phyloP scores from a whole-genome alignment of 2,888 invertebrate genomes.

The Acrobasis consociella region DNA sequence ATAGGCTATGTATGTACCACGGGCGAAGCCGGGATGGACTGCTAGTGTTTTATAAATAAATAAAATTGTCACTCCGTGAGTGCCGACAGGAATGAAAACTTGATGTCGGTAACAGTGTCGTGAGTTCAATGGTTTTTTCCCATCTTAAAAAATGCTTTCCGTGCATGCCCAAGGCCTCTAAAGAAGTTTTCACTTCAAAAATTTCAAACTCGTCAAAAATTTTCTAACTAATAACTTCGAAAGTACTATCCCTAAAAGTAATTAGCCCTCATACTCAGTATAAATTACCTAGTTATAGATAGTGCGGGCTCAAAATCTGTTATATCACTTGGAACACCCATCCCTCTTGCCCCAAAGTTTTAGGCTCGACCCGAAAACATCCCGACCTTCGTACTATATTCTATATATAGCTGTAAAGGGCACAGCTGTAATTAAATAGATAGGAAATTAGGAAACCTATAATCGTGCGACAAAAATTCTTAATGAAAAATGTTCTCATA shows the following conservation, averaged over 20 bases:
- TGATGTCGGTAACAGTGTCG: too few relatives aligned
- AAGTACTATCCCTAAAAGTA: slow-evolving; percentile 13
- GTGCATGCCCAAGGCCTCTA: too few relatives aligned
- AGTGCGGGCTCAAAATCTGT: slow-evolving; percentile 54
- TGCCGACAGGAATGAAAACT: too few relatives aligned
- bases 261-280: slow-evolving; percentile 25
- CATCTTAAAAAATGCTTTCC: too few relatives aligned
- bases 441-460: slow-evolving; percentile 2
- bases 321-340: slow-evolving; percentile 59
- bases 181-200: too few relatives aligned
- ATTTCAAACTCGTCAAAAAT: neutral
- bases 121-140: too few relatives aligned
- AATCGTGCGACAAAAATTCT: neutral
- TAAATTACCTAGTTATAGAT: slow-evolving; percentile 35
- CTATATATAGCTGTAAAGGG: slow-evolving; percentile 6
- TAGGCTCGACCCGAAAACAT: slow-evolving; percentile 44
- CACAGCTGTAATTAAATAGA: slow-evolving; percentile 17
- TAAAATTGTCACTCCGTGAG: too few relatives aligned
- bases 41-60: too few relatives aligned
- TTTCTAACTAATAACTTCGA: slow-evolving; percentile 25
- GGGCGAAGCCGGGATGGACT: too few relatives aligned
- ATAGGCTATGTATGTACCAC: too few relatives aligned
- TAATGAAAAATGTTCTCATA: too few relatives aligned
- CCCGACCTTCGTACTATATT: slow-evolving; percentile 37
- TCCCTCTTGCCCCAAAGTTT: slow-evolving; percentile 55